These are phyloP conservation scores for Theristicus caerulescens DNA, from an alignment of 2,113 vertebrate genomes.

Conservation along the genomic window DNA sequence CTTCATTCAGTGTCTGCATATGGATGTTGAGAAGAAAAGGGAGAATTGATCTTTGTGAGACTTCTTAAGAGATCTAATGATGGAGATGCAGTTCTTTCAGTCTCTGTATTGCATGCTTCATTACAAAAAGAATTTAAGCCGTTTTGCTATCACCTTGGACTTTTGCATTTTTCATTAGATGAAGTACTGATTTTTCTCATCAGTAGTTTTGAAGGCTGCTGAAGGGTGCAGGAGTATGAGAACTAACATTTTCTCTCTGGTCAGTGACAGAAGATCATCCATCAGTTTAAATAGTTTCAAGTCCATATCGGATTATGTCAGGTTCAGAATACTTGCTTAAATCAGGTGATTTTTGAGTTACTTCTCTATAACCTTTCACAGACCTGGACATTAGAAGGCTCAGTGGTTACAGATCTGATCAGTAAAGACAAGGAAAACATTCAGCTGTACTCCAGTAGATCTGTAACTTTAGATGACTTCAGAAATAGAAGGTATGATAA, in stretches of 20 bases:
- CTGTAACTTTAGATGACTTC: not conserved
- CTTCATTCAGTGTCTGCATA: not conserved
- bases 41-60: not conserved
- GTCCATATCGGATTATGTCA: not conserved
- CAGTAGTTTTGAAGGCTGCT: not conserved
- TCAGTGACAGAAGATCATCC: not conserved
- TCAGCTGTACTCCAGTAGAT: not conserved
- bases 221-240: not conserved
- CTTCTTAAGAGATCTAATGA: not conserved
- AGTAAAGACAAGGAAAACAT: not conserved
- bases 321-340: not conserved
- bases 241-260: not conserved
- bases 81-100: not conserved
- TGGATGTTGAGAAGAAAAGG: not conserved
- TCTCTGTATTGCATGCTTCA: not conserved
- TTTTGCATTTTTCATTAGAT: not conserved
- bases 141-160: not conserved
- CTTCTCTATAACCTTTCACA: not conserved
- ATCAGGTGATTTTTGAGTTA: not conserved
- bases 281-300: not conserved
- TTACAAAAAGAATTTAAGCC: not conserved
- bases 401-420: not conserved
- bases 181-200: not conserved
- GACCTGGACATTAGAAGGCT: not conserved
- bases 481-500: not conserved